Base-by-base conservation (phyloP, 1,140 invertebrate genomes). In the Medauroidea extradentata region DNA sequence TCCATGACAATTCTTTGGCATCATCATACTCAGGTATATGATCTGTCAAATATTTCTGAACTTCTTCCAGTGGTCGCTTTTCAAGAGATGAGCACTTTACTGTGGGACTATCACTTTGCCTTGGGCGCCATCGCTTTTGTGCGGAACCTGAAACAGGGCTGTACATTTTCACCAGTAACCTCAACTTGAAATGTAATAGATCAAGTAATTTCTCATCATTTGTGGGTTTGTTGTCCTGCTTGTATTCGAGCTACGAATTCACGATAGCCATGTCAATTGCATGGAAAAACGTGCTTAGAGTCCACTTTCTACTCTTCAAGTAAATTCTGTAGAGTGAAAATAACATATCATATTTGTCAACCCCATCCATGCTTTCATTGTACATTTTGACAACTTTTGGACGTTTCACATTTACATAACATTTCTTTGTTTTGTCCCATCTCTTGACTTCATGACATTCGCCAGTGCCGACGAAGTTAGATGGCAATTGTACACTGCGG, bases 381-480 rank as follows among this genome's bases (percentile, higher is more conserved):
- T 73, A 73, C 16, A 50, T 7, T 44, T 57, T 66, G 58, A 75
- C 66, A 1, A 73, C 55, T 66, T 72, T 67, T 43, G 71, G 72
- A 23, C 71, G 54, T 50, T 69, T 61, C n/a, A 74, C 63, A 23
- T 69, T 54, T 59, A 71, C 67, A 69, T 68, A 67, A 29, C 59
- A 49, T 58, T 68, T 64, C 16, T 65, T 53, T 48, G 57, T 64
- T 59, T 67, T 66, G 66, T 66, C 62, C 60, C 67, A 76, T 68
- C 44, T 70, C 64, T 69, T 69, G 60, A 63, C 67, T 65, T 63
- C 63, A 69, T 73, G 68, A 67, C 24, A 65, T 64, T 67, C 54
- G 53, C 70, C 71, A 50, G 65, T 71, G 29, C 74, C 74, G 65
- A 75, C 54, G 67, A 72, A 76, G 68, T 76, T 76, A 39, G 73